Evolutionary conservation across 2,888 invertebrate species (phyloP).

Genomic region (Aleiodes testaceus): DNA sequence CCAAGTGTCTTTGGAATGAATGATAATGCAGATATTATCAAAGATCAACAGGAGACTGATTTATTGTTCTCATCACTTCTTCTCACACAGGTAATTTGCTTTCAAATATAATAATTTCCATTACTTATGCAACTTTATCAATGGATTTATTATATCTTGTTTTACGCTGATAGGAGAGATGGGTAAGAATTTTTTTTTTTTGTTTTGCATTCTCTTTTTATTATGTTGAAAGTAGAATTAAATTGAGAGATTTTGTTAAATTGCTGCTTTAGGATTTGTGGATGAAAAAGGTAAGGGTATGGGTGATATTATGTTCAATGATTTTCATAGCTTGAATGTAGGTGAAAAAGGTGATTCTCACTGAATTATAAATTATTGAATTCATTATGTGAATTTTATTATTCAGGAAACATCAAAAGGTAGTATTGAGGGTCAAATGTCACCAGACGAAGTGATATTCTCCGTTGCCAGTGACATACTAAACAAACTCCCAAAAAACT

Average conservation of each 20-base stretch:
- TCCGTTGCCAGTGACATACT: constrained; percentile 87
- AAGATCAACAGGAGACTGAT: constrained; percentile 90
- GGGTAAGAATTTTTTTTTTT: constrained; percentile 58
- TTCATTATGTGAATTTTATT: not conserved
- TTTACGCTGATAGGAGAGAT: constrained; percentile 59
- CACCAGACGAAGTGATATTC: constrained; percentile 86
- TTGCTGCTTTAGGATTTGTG: constrained; percentile 59
- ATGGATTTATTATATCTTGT: constrained; percentile 44
- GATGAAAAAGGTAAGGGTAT: constrained; percentile 58
- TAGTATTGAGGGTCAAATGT: constrained; percentile 76
- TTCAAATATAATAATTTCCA: constrained; percentile 2
- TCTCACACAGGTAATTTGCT: constrained; percentile 82
- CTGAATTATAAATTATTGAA: not conserved
- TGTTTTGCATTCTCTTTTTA: no score
- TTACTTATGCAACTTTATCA: constrained; percentile 19
- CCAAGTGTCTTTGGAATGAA: constrained; percentile 95
- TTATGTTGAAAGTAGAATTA: constrained; percentile 20
- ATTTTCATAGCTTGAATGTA: not conserved
- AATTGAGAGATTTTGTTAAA: constrained; percentile 26
- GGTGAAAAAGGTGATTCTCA: no score
- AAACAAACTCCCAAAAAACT: constrained; percentile 82
- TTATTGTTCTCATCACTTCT: constrained; percentile 83
- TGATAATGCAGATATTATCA: constrained; percentile 93
- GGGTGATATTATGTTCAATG: not conserved
- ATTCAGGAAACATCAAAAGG: constrained; percentile 78